Evolutionary conservation across 2,113 vertebrate species (phyloP), one percentile per base, ranked within the genome.

Genomic region (Sisor rabdophorus): DNA sequence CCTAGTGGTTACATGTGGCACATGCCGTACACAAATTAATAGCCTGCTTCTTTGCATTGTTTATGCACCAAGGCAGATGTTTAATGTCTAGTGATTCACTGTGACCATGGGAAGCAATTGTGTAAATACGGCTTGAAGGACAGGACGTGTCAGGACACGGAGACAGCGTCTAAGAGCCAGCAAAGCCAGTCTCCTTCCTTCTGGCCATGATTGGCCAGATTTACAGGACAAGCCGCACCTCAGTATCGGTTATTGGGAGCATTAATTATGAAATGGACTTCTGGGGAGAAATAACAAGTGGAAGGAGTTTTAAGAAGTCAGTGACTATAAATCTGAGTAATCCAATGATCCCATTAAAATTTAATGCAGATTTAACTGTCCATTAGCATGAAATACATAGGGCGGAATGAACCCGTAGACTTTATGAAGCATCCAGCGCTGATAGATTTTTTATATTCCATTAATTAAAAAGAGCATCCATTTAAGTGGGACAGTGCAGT

Each of bases 281-380:
- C 76, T 77, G 77, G 80, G 80, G 69, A 84, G 79, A 80, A 86
- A 85, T 85, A 83, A 85, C 81, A 84, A 84, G 81, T 82, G 75
- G 78, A 79, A 50, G 52, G 80, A 85, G 79, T 78, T 86, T 81
- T 84, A 82, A 80, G 75, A 80, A 79, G 82, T 73, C 71, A 71
- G 16, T 65, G 77, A 61, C 79, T 64, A 81, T 84, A 85, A 86
- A 85, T 86, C 79, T 83, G 54, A 84, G 76, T 73, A 83, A 82
- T 80, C 85, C 81, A 85, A 81, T 78, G 82, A 85, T 83, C 82
- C 80, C 83, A 82, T 86, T 84, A 86, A 84, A 84, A 78, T 84
- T 82, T 86, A 84, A 86, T 85, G 83, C 80, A 85, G 78, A 87
- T 87, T 90, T 87, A 87, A 88, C 79, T 80, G 82, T 85, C 68